Percentiles rank a stretch among this genome's conserved stretches.
Conservation (phyloP, 2,113 vertebrate genomes). For the Coturnix japonica region DNA sequence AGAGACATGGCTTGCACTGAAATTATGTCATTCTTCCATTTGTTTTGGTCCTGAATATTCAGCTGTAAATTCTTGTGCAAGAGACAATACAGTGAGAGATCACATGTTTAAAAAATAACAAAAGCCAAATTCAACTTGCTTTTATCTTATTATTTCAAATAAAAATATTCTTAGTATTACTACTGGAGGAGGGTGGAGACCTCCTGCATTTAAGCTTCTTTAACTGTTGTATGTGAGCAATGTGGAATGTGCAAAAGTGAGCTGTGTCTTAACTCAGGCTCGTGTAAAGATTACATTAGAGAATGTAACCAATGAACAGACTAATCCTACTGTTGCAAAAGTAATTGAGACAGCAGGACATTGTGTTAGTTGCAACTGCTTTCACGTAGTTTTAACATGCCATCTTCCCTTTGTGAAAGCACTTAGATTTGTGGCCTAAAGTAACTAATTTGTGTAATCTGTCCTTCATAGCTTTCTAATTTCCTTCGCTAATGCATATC, state of each 20-base stretch:
- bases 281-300: background rate
- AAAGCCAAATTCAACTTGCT: background rate
- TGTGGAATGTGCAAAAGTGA: background rate
- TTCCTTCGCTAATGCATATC: background rate
- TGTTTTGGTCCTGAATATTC: background rate
- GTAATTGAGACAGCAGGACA: background rate
- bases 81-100: background rate
- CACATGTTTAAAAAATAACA: background rate
- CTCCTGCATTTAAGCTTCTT: background rate
- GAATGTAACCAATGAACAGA: background rate
- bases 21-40: background rate
- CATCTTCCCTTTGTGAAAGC: background rate
- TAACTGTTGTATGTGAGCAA: background rate
- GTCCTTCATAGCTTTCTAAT: background rate
- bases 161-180: background rate
- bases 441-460: background rate
- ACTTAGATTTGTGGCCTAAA: background rate
- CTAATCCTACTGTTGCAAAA: background rate
- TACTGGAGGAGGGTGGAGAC: background rate
- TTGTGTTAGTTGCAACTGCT: background rate
- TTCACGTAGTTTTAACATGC: background rate
- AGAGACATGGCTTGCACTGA: background rate
- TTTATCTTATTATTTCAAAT: background rate
- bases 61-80: background rate
- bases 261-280: background rate